Base-by-base conservation (phyloP, 1,140 invertebrate species). In the Pogonomyrmex barbatus region DNA sequence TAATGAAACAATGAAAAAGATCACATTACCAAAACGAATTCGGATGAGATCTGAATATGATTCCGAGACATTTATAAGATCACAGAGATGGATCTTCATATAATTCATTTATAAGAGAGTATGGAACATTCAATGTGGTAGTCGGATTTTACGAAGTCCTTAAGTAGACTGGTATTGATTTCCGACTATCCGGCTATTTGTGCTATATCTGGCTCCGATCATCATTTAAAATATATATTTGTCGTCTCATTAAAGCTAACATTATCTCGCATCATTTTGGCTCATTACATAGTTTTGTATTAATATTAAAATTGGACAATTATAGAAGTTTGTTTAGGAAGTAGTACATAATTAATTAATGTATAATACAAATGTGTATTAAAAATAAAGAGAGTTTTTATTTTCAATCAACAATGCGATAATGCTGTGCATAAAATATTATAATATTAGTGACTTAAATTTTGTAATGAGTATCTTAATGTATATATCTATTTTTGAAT, bases 111-210 rank as follows among this genome's bases (percentile, higher is more conserved):
- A 83, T 62, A 50, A 33, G n/a, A 9, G 75, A 83, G 33, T 47
- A 73, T 70, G 36, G 47, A 70, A 56, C 65, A 70, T 39, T 2
- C 68, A 60, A 50, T 70, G 47, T 45, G 45, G 42, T 83, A 83
- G 75, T 83, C 42, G 79, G 68, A 73, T 83, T 83, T 83, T 75
- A 75, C 12, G 10, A 83, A 83, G 79, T 83, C 36, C n/a, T 60
- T 60, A 83, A 83, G 79, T 73, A 83, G 54, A 47, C 17, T 60
- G 33, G 54, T 83, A 83, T 83, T 63, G 79, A 83, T 83, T 60
- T 75, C 42, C 24, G 54, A 62, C 54, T 73, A 36, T 73, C 10
- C 9, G 42, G 12, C 62, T 62, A 39, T 6, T 30, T 73, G 68
- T 39, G 54, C 79, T 9, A 83, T 36, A 58, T 47, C 5, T 12